Evolutionary conservation across 2,888 invertebrate genomes (phyloP), one percentile per base, ranked within the genome.

Genomic region (Drosophila sordidula): DNA sequence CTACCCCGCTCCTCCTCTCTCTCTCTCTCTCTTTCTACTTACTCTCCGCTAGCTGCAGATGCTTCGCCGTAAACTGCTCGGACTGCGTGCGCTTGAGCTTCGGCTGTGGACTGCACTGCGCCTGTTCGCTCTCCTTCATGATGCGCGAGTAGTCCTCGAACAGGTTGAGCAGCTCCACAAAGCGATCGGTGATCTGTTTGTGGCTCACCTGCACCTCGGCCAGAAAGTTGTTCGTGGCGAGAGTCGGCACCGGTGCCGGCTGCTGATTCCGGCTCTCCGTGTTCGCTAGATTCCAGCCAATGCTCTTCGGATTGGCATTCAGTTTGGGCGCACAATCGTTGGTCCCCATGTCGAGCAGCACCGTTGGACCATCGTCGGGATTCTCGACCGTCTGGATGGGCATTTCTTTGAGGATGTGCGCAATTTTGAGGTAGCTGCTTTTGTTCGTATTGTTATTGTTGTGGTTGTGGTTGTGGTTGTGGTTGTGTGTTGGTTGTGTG

Each of bases 101-200:
- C 1, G 70, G 56, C 14, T 54, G 59, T 12, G 36, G 44, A 34
- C 4, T 34, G 1, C 12, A 6, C 12, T 34, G 34, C 9, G 11
- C 47, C 29, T 70, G 55, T 9, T 71, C 70, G 32, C 4, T 70
- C 9, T 61, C 50, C n/a, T 22, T 62, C 16, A 77, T 41, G 25
- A 77, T 56, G 32, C 55, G 63, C 1, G 75, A 58, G 26, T 84
- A 84, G 11, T 63, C 70, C 32, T 87, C 82, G 9, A 84, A 75
- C 5, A 81, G 55, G 16, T 62, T 67, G 5, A 87, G 63, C 6
- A 84, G 70, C 41, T 84, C 81, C 1, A 46, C 55, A 29, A 84
- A 84, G 0, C 80, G 75, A 34, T 78, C 65, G 9, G 52, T 71
- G n/a, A 87, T 87, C 25, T 73, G 68, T 18, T 62, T 62, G 52